Conservation (phyloP, 2,113 vertebrate species). For the human (Homo sapiens) region DNA sequence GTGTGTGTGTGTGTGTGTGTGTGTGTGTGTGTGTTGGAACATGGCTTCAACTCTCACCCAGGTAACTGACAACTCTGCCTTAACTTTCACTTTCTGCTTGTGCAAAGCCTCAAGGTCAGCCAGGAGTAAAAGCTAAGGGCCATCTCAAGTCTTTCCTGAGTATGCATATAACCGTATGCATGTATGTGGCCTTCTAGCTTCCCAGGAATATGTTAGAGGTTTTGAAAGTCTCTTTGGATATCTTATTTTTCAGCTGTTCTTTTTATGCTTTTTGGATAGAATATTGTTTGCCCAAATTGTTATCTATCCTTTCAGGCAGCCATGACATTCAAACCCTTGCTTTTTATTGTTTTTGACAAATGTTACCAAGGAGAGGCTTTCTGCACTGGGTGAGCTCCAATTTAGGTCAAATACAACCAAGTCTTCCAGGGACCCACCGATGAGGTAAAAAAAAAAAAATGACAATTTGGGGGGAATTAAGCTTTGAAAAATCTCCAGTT, state of each 20-base stretch:
- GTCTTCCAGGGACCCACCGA: not conserved
- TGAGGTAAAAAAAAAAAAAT: not conserved
- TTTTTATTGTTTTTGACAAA: not conserved
- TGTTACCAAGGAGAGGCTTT: not conserved
- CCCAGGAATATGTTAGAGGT: not conserved
- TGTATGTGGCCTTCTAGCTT: not conserved
- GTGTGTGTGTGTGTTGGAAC: not conserved
- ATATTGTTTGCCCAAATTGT: not conserved
- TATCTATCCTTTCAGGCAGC: not conserved
- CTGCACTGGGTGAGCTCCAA: not conserved
- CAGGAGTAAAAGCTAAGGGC: too few relatives aligned
- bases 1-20: not conserved
- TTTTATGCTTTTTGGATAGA: not conserved
- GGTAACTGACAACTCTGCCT: not conserved
- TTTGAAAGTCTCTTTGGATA: not conserved
- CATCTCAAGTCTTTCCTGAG: not conserved
- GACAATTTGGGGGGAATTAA: not conserved
- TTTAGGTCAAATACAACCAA: not conserved
- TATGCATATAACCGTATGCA: not conserved
- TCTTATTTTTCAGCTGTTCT: not conserved
- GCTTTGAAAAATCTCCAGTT: not conserved
- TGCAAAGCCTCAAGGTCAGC: not conserved
- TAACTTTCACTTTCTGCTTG: not conserved
- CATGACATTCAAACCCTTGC: not conserved
- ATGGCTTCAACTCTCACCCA: not conserved